Percentiles rank a stretch among this genome's conserved stretches.
phyloP scores from a whole-genome alignment of 1,140 invertebrate species.

The Heliothis virescens region DNA sequence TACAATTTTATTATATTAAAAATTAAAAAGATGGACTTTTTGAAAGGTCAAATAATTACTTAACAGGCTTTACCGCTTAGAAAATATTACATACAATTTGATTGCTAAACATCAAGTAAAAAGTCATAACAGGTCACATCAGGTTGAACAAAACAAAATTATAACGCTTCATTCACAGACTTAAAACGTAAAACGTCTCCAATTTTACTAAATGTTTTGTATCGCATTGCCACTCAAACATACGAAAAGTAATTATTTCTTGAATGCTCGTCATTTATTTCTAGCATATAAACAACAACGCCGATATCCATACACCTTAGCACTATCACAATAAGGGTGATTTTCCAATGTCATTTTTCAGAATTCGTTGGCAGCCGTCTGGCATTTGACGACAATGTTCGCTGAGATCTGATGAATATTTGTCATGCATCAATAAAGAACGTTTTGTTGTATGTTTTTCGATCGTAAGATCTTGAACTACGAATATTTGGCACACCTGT shows the following conservation, averaged over 20 bases:
- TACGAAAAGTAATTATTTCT: conserved; percentile 2
- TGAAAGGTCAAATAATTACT: no score
- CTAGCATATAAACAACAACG: background rate
- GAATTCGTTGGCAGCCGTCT: background rate
- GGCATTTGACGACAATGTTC: conserved; percentile 6
- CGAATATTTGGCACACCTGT: conserved; percentile 6
- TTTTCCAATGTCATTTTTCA: background rate
- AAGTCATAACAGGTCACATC: no score
- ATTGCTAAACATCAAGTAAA: no score
- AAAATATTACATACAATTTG: no score
- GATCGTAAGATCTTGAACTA: background rate
- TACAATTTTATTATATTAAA: no score
- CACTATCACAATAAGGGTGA: background rate
- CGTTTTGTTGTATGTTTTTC: background rate
- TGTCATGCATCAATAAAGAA: background rate
- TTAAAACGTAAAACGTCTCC: background rate
- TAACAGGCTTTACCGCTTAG: no score
- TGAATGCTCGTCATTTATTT: no score
- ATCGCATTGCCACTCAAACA: conserved; percentile 15
- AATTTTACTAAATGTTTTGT: background rate
- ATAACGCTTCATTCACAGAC: background rate
- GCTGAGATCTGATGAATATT: conserved; percentile 10
- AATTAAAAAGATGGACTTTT: no score
- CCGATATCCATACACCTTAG: background rate
- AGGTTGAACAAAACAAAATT: no score